phyloP scores from a whole-genome alignment of 2,888 invertebrate species.

The Bombylius major region DNA sequence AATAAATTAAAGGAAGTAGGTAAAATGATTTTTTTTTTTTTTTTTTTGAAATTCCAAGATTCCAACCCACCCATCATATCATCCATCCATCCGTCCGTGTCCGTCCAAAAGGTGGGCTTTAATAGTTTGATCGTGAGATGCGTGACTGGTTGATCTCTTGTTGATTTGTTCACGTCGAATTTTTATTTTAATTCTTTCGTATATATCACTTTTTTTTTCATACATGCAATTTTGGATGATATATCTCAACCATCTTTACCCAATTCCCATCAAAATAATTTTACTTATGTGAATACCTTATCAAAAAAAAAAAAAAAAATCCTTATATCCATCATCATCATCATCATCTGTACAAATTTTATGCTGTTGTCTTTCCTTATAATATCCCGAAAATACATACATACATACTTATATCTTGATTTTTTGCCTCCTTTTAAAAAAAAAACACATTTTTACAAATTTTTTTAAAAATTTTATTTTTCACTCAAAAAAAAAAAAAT shows the following conservation, averaged over 20 bases:
- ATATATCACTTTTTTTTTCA: not conserved
- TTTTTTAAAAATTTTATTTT: too few relatives aligned
- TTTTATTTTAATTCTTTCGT: not conserved
- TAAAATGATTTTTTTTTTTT: too few relatives aligned
- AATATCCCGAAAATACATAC: too few relatives aligned
- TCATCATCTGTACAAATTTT: too few relatives aligned
- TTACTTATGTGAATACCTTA: too few relatives aligned
- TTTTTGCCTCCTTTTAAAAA: not conserved
- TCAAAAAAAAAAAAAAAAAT: not conserved
- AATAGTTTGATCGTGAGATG: constrained; percentile 37
- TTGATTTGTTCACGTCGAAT: constrained; percentile 5
- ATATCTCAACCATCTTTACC: not conserved
- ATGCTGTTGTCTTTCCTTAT: too few relatives aligned
- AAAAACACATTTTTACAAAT: not conserved
- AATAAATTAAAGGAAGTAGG: too few relatives aligned
- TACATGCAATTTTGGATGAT: constrained; percentile 2
- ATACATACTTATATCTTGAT: not conserved
- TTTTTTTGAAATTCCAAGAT: not conserved
- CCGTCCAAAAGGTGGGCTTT: constrained; percentile 24
- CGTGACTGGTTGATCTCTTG: constrained; percentile 27
- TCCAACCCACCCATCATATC: constrained; percentile 10
- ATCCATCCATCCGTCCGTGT: constrained; percentile 15
- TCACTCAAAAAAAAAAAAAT: not conserved
- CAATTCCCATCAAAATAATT: not conserved
- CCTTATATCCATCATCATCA: not conserved